A percentile compares a stretch with the other conserved stretches of the same genome.
Conservation (phyloP, 1,140 invertebrate genomes). For the Ptiloglossa arizonensis region DNA sequence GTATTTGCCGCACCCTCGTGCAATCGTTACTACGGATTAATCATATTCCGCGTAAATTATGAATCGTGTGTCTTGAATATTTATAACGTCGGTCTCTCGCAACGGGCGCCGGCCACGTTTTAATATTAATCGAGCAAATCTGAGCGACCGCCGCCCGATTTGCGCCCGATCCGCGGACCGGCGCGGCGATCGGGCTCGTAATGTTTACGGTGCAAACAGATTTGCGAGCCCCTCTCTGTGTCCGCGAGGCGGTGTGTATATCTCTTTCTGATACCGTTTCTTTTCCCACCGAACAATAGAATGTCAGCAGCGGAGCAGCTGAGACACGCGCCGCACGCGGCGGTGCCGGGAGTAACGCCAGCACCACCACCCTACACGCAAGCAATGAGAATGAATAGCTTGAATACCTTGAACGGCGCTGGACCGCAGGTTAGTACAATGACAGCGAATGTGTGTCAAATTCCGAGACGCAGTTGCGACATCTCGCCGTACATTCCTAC, state of each 20-base stretch:
- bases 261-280: constrained; percentile 18
- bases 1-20: background rate
- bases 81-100: constrained; percentile 17
- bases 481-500: constrained; percentile 31
- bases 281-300: constrained; percentile 68
- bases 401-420: constrained; percentile 81
- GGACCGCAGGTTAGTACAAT: constrained; percentile 80
- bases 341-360: constrained; percentile 89
- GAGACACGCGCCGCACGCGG: constrained; percentile 85
- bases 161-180: background rate
- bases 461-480: constrained; percentile 59
- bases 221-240: background rate
- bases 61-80: constrained; percentile 40
- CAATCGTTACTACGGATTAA: constrained; percentile 41
- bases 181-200: background rate
- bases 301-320: constrained; percentile 82
- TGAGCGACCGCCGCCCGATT: background rate
- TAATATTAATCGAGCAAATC: constrained; percentile 34
- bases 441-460: constrained; percentile 59
- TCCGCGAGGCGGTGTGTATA: background rate
- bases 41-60: constrained; percentile 40
- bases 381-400: constrained; percentile 81
- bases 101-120: background rate
- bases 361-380: constrained; percentile 88
- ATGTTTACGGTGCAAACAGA: background rate